Base-by-base conservation (phyloP, 2,797 vertebrate species). In the Amniataba percoides region DNA sequence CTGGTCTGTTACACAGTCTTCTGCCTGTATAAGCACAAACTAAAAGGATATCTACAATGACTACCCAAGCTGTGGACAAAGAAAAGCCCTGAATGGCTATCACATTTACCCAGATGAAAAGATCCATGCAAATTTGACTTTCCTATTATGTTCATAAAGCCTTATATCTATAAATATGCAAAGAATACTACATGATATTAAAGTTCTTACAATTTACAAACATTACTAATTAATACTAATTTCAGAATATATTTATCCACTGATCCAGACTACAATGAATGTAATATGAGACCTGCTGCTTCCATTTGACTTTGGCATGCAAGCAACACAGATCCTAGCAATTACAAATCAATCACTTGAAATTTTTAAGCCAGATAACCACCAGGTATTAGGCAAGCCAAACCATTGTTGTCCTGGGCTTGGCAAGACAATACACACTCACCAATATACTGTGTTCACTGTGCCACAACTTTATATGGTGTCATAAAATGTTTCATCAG, bases 21-120 rank as follows among this genome's bases (percentile, higher is more conserved):
- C 71, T 77, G 65, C 45, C 73, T 72, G 56, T 80, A 73, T 14
- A 74, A 83, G 78, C 74, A 84, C 76, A 76, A 65, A 84, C 77
- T 77, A 79, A 80, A 68, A 25, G 42, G 34, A 82, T 55, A 77
- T 77, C 21, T 19, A 42, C 63, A 77, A 7, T 55, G 62, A 83
- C 67, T 56, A 57, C 62, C 42, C 34, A 46, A 76, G 18, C 73
- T 62, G 72, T 39, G 25, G 45, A 48, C 15, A 21, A 12, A 31
- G 53, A 71, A 40, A 15, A 8, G 14, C 12, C 21, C 43, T 63
- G 46, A 80, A 46, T 40, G 42, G 4, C 25, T 60, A 76, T 67
- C 19, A 25, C n/a, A 84, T 66, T 34, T 16, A 71, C 64, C 23
- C 19, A 61, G 16, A 70, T 43, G 36, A 81, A 66, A 73, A 74